Evolutionary conservation across 2,888 invertebrate species (phyloP), one percentile per base, ranked within the genome.

Genomic region (Amblyteles armatorius): DNA sequence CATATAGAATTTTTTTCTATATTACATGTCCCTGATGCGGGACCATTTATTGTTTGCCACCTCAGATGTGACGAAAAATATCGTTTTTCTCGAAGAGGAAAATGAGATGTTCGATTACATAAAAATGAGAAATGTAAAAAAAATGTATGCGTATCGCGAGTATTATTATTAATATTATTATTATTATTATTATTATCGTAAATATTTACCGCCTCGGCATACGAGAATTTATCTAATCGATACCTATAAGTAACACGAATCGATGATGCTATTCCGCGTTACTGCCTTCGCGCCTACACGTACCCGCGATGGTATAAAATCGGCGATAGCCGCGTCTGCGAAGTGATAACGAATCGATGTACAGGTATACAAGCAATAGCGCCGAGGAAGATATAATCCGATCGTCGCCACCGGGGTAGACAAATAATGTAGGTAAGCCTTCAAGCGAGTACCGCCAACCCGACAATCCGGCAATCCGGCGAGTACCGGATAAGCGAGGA

Each of bases 341-440:
- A 50, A 60, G 11, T 50, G 74, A 81, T 81, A 81, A 74, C 60
- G 74, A 67, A 36, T 60, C 22, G 57, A 57, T 67, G 44, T 73
- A 48, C 40, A 33, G 13, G 40, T 19, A 55, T 50, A 29, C 29
- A 57, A 60, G 33, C 68, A 22, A 6, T 33, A 4, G 48, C 9
- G 11, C 40, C 60, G 22, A 55, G 19, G 19, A 55, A 55, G 52
- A 57, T 44, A 80, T 68, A 73, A 80, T 68, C 57, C 67, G 48
- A 74, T 26, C 22, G 40, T 48, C 50, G 36, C n/a, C 57, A 60
- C 74, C 13, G 29, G 48, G 19, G 29, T 6, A n/a, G 55, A 80
- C 67, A 68, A 74, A 74, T 74, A 44, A 33, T 33, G 36, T 19
- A 7, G 4, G 44, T 55, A 29, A 7, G n/a, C 16, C 22, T 68